These are phyloP conservation scores for Chaetodon trifascialis DNA, from an alignment of 2,113 vertebrate genomes.

Conservation along the genomic window DNA sequence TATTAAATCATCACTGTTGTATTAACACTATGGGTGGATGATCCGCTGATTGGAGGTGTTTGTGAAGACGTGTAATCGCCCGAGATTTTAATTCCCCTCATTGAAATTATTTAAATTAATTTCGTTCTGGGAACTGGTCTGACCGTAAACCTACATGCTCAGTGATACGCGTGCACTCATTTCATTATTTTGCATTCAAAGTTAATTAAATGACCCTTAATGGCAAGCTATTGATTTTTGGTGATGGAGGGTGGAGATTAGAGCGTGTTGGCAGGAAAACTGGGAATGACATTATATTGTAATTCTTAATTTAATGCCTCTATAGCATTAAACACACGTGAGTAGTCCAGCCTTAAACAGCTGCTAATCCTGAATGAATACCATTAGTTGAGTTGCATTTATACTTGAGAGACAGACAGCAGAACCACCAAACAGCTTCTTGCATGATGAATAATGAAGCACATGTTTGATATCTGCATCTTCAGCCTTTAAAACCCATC, in stretches of 20 bases:
- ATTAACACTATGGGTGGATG: background rate
- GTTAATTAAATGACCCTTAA: slow-evolving; percentile 59
- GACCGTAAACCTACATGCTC: slow-evolving; percentile 1
- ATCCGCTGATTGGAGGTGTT: slow-evolving; percentile 37
- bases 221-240: slow-evolving; percentile 4
- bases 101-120: slow-evolving; percentile 65
- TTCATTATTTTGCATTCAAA: slow-evolving; percentile 43
- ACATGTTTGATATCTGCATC: slow-evolving; percentile 4
- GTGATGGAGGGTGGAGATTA: slow-evolving; percentile 5
- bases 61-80: slow-evolving; percentile 18
- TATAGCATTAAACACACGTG: background rate
- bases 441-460: background rate
- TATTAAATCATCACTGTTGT: slow-evolving; percentile 38
- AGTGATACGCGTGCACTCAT: slow-evolving; percentile 13
- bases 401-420: too few species aligned
- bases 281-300: background rate
- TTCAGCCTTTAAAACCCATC: slow-evolving; percentile 36
- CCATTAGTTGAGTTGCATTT: background rate
- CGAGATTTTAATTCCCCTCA: slow-evolving; percentile 39
- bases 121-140: slow-evolving; percentile 32
- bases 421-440: background rate
- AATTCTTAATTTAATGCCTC: background rate
- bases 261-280: background rate
- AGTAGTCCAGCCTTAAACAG: background rate
- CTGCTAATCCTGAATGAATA: background rate